Evolutionary conservation across 2,888 invertebrate species (phyloP).

Genomic region (Lymantria dispar): DNA sequence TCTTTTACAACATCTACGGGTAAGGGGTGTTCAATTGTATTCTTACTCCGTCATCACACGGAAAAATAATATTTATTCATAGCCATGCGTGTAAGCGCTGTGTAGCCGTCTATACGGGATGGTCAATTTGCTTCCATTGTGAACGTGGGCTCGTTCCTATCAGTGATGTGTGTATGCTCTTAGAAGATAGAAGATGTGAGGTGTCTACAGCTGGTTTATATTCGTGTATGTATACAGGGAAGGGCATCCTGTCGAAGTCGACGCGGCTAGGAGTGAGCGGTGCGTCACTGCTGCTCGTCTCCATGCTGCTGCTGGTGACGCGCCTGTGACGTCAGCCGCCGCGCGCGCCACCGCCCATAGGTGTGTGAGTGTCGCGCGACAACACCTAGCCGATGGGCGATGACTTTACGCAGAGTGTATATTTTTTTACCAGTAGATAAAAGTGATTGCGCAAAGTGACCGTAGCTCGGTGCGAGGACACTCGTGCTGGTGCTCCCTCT

Average conservation of each 20-base stretch:
- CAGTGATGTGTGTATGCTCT: too few relatives aligned
- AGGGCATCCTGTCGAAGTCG: slow-evolving; percentile 59
- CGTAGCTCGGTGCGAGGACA: background rate
- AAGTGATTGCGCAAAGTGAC: background rate
- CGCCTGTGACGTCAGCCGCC: slow-evolving; percentile 51
- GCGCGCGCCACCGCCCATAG: slow-evolving; percentile 30
- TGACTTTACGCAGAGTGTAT: background rate
- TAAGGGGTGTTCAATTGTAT: too few relatives aligned
- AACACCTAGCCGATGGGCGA: background rate
- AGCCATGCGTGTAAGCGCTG: too few relatives aligned
- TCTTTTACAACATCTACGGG: too few relatives aligned
- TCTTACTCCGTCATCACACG: too few relatives aligned
- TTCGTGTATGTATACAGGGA: slow-evolving; percentile 50
- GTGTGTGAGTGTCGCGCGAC: slow-evolving; percentile 19
- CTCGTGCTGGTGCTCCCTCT: background rate
- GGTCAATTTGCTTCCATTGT: too few relatives aligned
- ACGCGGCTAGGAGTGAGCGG: slow-evolving; percentile 44
- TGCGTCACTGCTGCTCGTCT: slow-evolving; percentile 47
- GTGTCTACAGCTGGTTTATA: slow-evolving; percentile 25
- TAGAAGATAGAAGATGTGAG: too few relatives aligned
- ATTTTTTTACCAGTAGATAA: background rate
- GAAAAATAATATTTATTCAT: too few relatives aligned
- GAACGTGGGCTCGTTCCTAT: too few relatives aligned
- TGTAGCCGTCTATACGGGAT: too few relatives aligned
- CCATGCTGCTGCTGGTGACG: slow-evolving; percentile 47